Base-by-base conservation (phyloP, 2,113 vertebrate genomes). In the Epinephelus cyanopodus region DNA sequence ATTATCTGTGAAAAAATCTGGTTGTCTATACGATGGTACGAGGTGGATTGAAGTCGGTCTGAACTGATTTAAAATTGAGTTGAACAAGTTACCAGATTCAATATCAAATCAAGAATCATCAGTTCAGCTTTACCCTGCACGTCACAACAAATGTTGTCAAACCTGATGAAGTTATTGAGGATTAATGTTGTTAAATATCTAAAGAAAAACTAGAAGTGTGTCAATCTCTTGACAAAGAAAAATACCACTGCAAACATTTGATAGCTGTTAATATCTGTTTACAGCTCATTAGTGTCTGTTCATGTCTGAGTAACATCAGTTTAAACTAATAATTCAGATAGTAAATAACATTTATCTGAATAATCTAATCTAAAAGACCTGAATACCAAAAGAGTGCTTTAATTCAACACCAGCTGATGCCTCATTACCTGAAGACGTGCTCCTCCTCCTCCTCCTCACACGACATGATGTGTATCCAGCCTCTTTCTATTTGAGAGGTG, bases 391-490 rank as follows among this genome's bases (percentile, higher is more conserved):
- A 23, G 0, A 57, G 10, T 29, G 21, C 56, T 50, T 74, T 53
- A 42, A 57, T n/a, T 27, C 62, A 67, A 21, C 47, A 37, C 25
- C 23, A 57, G 4, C 18, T 58, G 27, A 53, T 50, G 19, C 15
- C 45, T 73, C 27, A 64, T 68, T 63, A 45, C 50, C 21, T 69
- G 18, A 70, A n/a, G 70, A 76, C 6, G 5, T 6, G 4, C 33
- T 37, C 33, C 33, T 37, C 33, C 33, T 37, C 37, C 1, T 54
- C 64, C 58, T 78, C 71, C 33, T 79, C 54, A 64, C 53, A 60
- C 50, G 29, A 61, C 25, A 21, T 29, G 25, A 82, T 37, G 58
- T 45, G 29, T 72, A 2, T 52, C 23, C 25, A 48, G n/a, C 66
- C 2, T 58, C 48, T 5, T 25, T 58, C 58, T 29, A 29, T 71